These are phyloP conservation scores for Ceratosolen solmsi DNA, from an alignment of 1,140 invertebrate species.

Conservation along the genomic window DNA sequence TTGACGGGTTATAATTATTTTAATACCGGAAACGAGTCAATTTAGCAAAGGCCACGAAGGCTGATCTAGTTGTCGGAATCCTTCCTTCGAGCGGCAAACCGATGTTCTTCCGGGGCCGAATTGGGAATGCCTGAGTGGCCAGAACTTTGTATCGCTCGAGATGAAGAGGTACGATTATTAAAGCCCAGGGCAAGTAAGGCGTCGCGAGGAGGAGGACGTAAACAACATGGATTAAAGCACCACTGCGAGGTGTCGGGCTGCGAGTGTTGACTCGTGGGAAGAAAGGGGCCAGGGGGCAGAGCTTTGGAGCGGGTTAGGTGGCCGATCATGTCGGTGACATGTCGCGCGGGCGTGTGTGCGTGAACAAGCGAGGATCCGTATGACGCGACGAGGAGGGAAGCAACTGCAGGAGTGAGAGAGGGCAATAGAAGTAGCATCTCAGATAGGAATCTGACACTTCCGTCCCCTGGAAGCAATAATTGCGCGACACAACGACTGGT, in stretches of 20 bases:
- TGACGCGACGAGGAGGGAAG: not conserved
- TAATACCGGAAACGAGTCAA: not conserved
- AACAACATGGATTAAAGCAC: not conserved
- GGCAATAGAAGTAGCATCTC: constrained; percentile 61
- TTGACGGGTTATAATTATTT: not conserved
- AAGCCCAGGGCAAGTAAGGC: not conserved
- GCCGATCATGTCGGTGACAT: not conserved
- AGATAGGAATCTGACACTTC: constrained; percentile 69
- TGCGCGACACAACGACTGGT: not conserved
- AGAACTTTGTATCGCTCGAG: not conserved
- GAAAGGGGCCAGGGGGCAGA: not conserved
- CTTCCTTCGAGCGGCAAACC: no score
- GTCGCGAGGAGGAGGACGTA: not conserved
- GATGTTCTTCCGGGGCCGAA: not conserved
- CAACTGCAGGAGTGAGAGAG: constrained; percentile 40
- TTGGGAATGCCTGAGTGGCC: no score
- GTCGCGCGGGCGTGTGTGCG: not conserved
- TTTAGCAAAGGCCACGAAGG: not conserved
- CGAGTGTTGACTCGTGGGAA: not conserved
- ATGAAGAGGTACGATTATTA: not conserved
- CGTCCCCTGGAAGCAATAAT: constrained; percentile 48
- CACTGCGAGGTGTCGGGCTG: not conserved
- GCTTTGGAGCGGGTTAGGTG: not conserved
- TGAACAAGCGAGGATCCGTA: not conserved
- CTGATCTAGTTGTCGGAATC: no score